phyloP scores from a whole-genome alignment of 2,113 vertebrate genomes.

The Etia nguti region DNA sequence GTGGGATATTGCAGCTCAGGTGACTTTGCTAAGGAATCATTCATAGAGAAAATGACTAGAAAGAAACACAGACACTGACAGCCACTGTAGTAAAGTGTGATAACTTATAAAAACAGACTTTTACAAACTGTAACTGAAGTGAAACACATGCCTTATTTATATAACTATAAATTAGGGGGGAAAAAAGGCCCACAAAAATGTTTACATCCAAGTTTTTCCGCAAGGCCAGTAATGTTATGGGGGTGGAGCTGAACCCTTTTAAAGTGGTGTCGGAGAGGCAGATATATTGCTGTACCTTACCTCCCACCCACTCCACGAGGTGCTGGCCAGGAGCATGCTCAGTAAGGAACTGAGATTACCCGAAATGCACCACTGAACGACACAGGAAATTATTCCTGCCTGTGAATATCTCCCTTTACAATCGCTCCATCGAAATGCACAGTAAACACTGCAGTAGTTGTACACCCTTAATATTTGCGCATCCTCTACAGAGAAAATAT shows the following conservation, averaged over 20 bases:
- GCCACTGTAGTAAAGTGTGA: neutral
- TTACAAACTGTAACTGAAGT: neutral
- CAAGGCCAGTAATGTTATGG: neutral
- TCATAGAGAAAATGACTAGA: neutral
- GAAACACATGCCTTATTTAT: neutral
- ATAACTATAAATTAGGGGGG: neutral
- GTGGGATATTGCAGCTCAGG: slow-evolving; percentile 76
- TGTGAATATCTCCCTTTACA: neutral
- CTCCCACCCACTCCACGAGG: neutral
- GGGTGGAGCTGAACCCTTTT: neutral
- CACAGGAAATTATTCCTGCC: neutral
- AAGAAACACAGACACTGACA: neutral
- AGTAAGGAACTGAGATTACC: neutral
- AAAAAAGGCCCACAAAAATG: neutral
- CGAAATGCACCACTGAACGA: neutral
- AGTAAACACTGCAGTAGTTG: neutral
- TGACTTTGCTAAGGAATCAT: slow-evolving; percentile 46
- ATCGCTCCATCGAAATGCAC: neutral
- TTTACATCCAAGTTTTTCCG: neutral
- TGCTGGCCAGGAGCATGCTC: neutral
- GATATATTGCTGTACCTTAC: neutral
- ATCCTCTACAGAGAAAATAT: too few relatives aligned
- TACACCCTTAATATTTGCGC: too few relatives aligned
- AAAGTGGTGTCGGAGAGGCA: neutral
- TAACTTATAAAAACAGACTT: neutral